Base-by-base conservation (phyloP, 2,113 vertebrate species). In the Gila orcuttii region DNA sequence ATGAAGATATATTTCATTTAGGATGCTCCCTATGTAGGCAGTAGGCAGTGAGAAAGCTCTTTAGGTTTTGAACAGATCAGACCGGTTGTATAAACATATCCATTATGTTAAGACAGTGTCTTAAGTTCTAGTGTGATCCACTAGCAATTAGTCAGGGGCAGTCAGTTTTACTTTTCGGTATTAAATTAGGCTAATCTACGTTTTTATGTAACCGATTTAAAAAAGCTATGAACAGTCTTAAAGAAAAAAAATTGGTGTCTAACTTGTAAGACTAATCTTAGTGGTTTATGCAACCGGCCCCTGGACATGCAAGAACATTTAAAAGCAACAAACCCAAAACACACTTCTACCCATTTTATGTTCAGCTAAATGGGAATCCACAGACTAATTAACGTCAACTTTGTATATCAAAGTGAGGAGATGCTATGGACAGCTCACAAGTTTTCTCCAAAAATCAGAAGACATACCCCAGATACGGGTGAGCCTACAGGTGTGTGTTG, bases 401-500 rank as follows among this genome's bases (percentile, higher is more conserved):
- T 21, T 28, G 21, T 8, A 57, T 5, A 31, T 77, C 25, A 57
- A 57, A 31, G 25, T 4, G 17, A 55, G 28, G 50, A 78, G 75
- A 57, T 57, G 17, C 15, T 57, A 4, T 33, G 33, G 50, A 33
- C 50, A 36, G 75, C 6, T 36, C 66, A 36, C 31, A 36, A 15
- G 64, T 17, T 8, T 12, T 42, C 10, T 39, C 8, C 68, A 73
- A 36, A 42, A 73, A 23, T 23, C 57, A 59, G 57, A 21, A 59
- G 17, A 23, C 28, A 28, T 28, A 28, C 28, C 28, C 31, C 19
- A 59, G 39, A 42, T 42, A 39, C 50, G 25, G 83, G 60, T 59
- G 82, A 89, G 47, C 15, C 9, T 17, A 52, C 50, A 78, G 50
- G 75, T 57, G 50, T 59, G 8, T 94, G 93, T 92, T 91, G 90